Evolutionary conservation across 2,113 vertebrate genomes (phyloP), one percentile per base, ranked within the genome.

Genomic region (Callaeas wilsoni): DNA sequence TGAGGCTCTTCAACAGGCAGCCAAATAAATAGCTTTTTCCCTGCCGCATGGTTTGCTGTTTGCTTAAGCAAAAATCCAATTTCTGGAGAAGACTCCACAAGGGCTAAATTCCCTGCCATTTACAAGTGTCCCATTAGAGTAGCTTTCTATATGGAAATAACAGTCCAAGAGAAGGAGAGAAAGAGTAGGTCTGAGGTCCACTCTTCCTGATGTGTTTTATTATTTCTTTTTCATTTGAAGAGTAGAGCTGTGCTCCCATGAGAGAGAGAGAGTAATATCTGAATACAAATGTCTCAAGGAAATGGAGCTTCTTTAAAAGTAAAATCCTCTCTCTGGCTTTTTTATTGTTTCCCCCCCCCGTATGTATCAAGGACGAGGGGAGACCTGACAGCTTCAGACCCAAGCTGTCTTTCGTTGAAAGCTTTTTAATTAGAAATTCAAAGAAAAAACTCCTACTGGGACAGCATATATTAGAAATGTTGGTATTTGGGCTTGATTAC

Each of bases 41-140:
- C 93, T 21, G 84, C 96, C 98, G 96, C 96, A 97, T 92, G 92
- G 95, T 97, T 97, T 97, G 96, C 96, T 98, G 98, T 98, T 98
- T 98, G 97, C 96, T 97, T 96, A 97, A 97, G 95, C 97, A 97
- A 97, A 97, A 98, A 98, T 98, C 98, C 97, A 98, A 98, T 99
- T 98, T 98, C 97, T 97, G 92, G 94, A 97, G 93, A 97, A 97
- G 97, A 97, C 97, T 94, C 94, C 97, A 96, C 95, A 94, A 90
- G 92, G 96, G 96, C 97, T 97, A 97, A 97, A 98, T 97, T 98
- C 97, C 96, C 86, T 96, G 92, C 96, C 93, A 97, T 98, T 98
- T 98, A 98, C 97, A 97, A 98, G 97, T 96, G 93, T 98, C 97
- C 97, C 97, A 97, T 98, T 96, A 97, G 98, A 98, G 97, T 76